Base-by-base conservation (phyloP, 92 coral and sea anemone species). In the Phenganax stokvisi region DNA sequence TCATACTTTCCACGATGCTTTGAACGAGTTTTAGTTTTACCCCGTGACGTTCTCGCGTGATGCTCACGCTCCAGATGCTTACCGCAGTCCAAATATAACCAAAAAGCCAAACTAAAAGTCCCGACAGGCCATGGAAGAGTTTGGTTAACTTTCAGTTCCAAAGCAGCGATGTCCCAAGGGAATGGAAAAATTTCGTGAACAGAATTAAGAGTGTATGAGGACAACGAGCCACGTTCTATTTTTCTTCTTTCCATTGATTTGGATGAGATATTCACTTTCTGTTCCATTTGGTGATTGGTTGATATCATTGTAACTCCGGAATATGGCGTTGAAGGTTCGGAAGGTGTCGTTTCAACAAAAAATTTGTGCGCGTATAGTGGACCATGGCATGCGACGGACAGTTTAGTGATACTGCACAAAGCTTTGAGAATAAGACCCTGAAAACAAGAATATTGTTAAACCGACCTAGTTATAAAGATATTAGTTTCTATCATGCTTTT, bases 31-130 rank as follows among this genome's bases (percentile, higher is more conserved):
- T 56, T 10, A 54, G 9, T 25, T 60, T 52, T 59, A 3, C 52
- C 81, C 30, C 70, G 81, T 52, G 81, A 51, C 65, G 20, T 30
- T 30, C 70, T 57, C 57, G 81, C 57, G 71, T 30, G 69, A 60
- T 59, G 71, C 1, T 76, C 81, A 16, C 81, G 69, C 44, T 76
- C 81, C 10, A 37, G 54, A 4, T 59, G 81, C 16, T 69, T 28
- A 25, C 81, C 70, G 17, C 81, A 37, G 8, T 76, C 81, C 9
- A 90, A 75, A 25, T 89, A 88, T 51, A 93, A 65, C 98, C 98
- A 93, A 68, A 93, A 85, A 51, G 88, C 93, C 56, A 93, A 73
- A 79, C 97, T 93, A 57, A 93, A 89, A 28, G 93, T 93, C 44
- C 86, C 77, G 52, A 81, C 71, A 20, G 98, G 90, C 89, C 93